Base-by-base conservation (phyloP, 2,888 invertebrate species). In the Heliconius charithonia region DNA sequence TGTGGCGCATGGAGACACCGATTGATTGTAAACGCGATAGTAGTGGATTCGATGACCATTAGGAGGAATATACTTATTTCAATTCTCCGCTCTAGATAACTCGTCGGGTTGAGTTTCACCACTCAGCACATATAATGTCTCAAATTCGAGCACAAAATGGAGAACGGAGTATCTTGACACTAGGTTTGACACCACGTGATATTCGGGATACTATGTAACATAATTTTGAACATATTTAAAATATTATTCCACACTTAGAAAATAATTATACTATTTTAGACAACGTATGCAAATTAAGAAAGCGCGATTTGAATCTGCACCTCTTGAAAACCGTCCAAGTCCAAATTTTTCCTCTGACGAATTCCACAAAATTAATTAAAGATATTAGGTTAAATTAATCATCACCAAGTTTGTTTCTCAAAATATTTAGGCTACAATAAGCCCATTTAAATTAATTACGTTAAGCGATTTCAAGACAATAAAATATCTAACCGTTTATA, bases 371-470 rank as follows among this genome's bases (percentile, higher is more conserved):
- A 59, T 59, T 72, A 59, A 32, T 72, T 32, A 9, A 59, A 9
- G 10, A 22, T 59, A 59, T n/a, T 59, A 59, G n/a, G 37, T 59
- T 32, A 72, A 72, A 32, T 72, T 59, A 37, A 72, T 72, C n/a
- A 72, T 59, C n/a, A 32, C n/a, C 13, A 72, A 72, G 32, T 59
- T 32, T 56, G 32, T 32, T 59, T 29, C n/a, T 13, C 7, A 45
- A 19, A 69, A 69, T 16, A 69, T 41, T 41, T 41, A 41, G 25
- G 69, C 25, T 69, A 69, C 69, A 69, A 45, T 69, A 67, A 67
- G n/a, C 67, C 41, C n/a, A 67, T 67, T 67, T n/a, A 19, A 67
- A 67, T 67, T 67, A 37, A 41, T 41, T 25, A 67, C 41, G 37
- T 25, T 25, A 6, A 67, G 41, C 67, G n/a, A n/a, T 67, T 37